Evolutionary conservation across 2,797 vertebrate genomes (phyloP).

Genomic region (Siniperca undulata): DNA sequence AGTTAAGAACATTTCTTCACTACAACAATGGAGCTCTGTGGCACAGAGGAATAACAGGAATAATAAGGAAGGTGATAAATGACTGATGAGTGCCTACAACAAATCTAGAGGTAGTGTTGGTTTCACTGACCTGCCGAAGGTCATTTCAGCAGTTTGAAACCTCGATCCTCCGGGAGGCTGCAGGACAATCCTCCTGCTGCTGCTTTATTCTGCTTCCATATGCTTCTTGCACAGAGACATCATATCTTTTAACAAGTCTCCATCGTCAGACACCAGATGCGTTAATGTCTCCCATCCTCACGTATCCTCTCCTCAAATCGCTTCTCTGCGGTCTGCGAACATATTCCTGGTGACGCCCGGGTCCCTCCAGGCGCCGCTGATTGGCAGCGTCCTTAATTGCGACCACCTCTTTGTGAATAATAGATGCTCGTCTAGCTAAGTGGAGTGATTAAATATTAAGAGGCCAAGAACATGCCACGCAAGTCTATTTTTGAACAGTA

Average conservation of each 20-base stretch:
- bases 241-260: constrained; percentile 12
- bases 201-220: constrained; percentile 27
- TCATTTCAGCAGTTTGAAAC: constrained; percentile 25
- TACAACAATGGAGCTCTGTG: background rate
- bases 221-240: constrained; percentile 6
- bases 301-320: constrained; percentile 12
- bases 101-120: background rate
- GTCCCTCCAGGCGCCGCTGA: constrained; percentile 52
- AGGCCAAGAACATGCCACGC: constrained; percentile 27
- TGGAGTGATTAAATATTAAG: constrained; percentile 79
- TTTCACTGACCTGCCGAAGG: constrained; percentile 5
- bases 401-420: constrained; percentile 76
- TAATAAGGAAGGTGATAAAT: background rate
- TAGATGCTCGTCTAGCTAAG: constrained; percentile 73
- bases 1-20: background rate
- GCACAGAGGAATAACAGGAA: constrained; percentile 2
- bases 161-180: constrained; percentile 4
- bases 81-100: background rate
- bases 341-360: constrained; percentile 42
- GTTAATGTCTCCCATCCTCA: constrained; percentile 12
- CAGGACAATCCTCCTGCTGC: background rate
- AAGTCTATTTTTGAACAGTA: constrained; percentile 51
- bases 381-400: constrained; percentile 72
- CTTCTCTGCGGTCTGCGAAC: constrained; percentile 5
- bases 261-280: constrained; percentile 2